A percentile compares a stretch with the other conserved stretches of the same genome.
phyloP scores from a whole-genome alignment of 2,113 vertebrate species.

The Cyprinus carpio region DNA sequence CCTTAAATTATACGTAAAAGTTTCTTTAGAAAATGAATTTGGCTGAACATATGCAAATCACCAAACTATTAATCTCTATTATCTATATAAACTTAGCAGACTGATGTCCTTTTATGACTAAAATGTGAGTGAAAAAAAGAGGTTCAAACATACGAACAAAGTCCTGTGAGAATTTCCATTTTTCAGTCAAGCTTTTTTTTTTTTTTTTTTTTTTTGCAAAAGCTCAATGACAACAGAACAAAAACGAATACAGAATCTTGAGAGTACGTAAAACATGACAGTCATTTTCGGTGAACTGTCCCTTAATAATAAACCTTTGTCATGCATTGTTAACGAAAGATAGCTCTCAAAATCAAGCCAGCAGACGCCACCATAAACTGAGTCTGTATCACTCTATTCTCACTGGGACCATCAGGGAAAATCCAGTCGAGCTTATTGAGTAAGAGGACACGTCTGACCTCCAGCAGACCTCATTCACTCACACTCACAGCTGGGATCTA shows the following conservation, averaged over 20 bases:
- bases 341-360: not conserved
- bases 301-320: not conserved
- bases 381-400: slow-evolving; percentile 12
- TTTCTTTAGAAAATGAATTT: not conserved
- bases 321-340: not conserved
- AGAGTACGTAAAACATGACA: not conserved
- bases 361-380: not conserved
- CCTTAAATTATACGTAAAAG: not conserved
- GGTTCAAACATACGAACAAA: no score
- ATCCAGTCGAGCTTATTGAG: not conserved
- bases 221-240: not conserved
- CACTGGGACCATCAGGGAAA: slow-evolving; percentile 1
- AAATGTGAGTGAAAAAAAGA: no score
- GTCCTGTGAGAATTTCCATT: no score
- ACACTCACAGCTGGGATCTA: not conserved
- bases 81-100: no score
- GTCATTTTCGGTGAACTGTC: not conserved
- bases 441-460: slow-evolving; percentile 26
- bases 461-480: not conserved
- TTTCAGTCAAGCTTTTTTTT: no score
- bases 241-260: not conserved
- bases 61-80: not conserved
- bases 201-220: no score
- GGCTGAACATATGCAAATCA: not conserved
- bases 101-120: no score